Evolutionary conservation across 2,797 vertebrate species (phyloP), one percentile per base, ranked within the genome.

Genomic region (Gymnoscopelus microlampas): DNA sequence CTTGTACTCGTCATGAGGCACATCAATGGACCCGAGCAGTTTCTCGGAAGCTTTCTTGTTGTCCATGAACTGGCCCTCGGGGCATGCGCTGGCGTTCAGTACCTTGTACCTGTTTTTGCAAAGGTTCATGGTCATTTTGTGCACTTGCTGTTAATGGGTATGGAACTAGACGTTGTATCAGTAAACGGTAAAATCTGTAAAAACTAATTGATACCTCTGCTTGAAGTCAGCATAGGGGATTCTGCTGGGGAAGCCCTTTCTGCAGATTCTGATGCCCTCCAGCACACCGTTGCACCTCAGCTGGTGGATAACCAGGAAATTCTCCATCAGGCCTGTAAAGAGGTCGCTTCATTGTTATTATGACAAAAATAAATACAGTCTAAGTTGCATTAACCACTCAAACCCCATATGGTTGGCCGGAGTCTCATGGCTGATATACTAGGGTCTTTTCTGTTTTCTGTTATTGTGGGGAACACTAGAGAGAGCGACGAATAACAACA

Each of bases 11-110:
- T 87, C 94, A 72, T 95, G 95, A 62, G 96, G 95, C 63, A 96
- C 74, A 81, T 96, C 94, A 2, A 97, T 95, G 26, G 96, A 97
- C 0, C 87, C 94, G 61, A 97, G 91, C 4, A 97, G 94, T 81
- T 96, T 96, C 90, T 96, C 95, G 68, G 94, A 91, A 86, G 95
- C 95, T 70, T 96, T 96, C 87, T 96, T 96, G 91, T 95, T 96
- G 9, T 96, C 95, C 3, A 95, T 96, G 83, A 96, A 96, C 76
- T 96, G 95, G 77, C 95, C 95, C 73, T 96, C 95, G 0, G 95
- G 95, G 81, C 91, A 94, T 1, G 95, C 94, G 50, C 94, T 95
- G 32, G 95, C 94, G 81, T 96, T 96, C 63, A 96, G 81, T 49
- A 96, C 88, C 79, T 94, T 95, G 84, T 96, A 96, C 67, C 95